Percentiles rank a stretch among this genome's conserved stretches.
phyloP scores from a whole-genome alignment of 2,797 vertebrate species.

The Ctenochaetus hawaiiensis region DNA sequence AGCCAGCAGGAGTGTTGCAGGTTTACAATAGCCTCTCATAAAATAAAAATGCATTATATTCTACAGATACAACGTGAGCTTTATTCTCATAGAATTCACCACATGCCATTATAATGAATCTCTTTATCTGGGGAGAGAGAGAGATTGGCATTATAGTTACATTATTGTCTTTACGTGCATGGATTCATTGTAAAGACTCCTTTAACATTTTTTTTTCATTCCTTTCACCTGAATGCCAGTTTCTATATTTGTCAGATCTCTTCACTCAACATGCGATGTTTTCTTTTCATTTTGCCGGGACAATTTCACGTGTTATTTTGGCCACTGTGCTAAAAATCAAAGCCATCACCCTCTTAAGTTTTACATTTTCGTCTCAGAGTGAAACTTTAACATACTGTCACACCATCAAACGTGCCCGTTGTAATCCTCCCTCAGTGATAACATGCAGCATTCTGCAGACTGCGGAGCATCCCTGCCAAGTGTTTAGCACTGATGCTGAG shows the following conservation, averaged over 20 bases:
- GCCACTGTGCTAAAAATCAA: not conserved
- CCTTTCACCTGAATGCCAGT: not conserved
- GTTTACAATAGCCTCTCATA: constrained; percentile 30
- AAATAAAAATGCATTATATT: constrained; percentile 30
- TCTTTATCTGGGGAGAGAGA: not conserved
- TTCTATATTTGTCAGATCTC: not conserved
- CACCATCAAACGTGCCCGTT: constrained; percentile 10
- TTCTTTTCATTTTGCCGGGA: not conserved
- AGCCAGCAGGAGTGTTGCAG: constrained; percentile 20
- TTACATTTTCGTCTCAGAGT: not conserved
- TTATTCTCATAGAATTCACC: constrained; percentile 17
- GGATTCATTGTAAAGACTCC: not conserved
- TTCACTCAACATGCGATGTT: not conserved
- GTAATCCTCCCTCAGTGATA: constrained; percentile 7
- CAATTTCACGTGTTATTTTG: not conserved
- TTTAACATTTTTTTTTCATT: too few relatives aligned
- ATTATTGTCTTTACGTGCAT: constrained; percentile 1
- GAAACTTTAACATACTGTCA: constrained; percentile 12
- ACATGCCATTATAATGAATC: constrained; percentile 31
- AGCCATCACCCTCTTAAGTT: constrained; percentile 15
- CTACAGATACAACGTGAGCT: not conserved
- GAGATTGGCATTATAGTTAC: constrained; percentile 7
- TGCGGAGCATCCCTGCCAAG: not conserved
- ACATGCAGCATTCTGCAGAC: constrained; percentile 11
- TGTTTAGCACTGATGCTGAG: constrained; percentile 4